These are phyloP conservation scores for Octomys mimax DNA, from an alignment of 2,797 vertebrate genomes.

Conservation along the genomic window DNA sequence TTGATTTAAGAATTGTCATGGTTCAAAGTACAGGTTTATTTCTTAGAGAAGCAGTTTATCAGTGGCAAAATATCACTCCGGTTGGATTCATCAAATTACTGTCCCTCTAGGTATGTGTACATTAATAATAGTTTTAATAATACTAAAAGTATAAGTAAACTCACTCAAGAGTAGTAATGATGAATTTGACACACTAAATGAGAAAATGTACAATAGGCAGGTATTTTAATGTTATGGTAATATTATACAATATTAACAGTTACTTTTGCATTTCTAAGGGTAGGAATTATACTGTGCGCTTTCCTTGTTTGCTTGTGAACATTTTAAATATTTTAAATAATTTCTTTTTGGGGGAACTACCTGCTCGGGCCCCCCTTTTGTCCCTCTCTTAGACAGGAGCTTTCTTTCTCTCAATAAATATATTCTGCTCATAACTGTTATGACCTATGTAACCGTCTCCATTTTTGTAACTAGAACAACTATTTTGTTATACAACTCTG, in stretches of 20 bases:
- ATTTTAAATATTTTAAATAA: constrained; percentile 3
- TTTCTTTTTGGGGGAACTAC: neutral
- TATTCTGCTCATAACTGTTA: too few relatives aligned
- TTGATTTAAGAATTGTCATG: constrained; percentile 76
- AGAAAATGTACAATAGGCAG: neutral
- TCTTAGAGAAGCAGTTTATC: constrained; percentile 63
- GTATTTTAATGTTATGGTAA: constrained; percentile 28
- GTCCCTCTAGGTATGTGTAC: neutral
- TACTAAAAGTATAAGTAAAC: neutral
- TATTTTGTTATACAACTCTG: too few relatives aligned
- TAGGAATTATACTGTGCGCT: neutral
- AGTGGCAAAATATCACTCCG: constrained; percentile 58
- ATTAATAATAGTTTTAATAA: neutral
- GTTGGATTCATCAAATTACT: constrained; percentile 29
- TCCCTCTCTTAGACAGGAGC: too few relatives aligned
- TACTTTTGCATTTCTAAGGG: constrained; percentile 15
- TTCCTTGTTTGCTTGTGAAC: neutral
- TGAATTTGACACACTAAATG: constrained; percentile 28
- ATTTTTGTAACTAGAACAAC: too few relatives aligned
- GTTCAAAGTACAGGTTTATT: constrained; percentile 70
- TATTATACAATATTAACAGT: neutral
- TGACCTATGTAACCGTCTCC: too few relatives aligned
- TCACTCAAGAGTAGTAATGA: constrained; percentile 18
- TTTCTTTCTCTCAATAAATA: too few relatives aligned
- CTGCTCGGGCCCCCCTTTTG: too few relatives aligned